Evolutionary conservation across 2,797 vertebrate genomes (phyloP).

Genomic region (Numenius phaeopus): DNA sequence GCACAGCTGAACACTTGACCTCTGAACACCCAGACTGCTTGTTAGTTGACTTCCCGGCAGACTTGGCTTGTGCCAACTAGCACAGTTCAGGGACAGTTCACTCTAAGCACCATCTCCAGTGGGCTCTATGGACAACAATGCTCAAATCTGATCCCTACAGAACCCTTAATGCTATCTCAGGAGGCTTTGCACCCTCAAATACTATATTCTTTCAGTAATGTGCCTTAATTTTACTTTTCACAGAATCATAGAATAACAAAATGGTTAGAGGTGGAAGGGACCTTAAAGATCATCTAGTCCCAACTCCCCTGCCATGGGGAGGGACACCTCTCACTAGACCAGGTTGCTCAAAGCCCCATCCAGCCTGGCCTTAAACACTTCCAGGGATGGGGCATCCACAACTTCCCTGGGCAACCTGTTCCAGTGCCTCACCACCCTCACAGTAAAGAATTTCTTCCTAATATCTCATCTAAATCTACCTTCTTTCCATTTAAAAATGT

Average conservation of each 20-base stretch:
- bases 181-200: neutral
- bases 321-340: neutral
- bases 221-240: neutral
- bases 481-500: neutral
- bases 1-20: neutral
- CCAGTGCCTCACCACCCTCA: too few species aligned
- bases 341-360: neutral
- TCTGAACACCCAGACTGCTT: neutral
- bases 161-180: neutral
- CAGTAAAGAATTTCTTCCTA: neutral
- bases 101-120: neutral
- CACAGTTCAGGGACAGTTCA: neutral
- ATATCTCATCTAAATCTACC: neutral
- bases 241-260: neutral
- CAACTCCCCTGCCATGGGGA: neutral
- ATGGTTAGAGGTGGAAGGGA: neutral
- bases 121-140: neutral
- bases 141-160: neutral
- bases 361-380: neutral
- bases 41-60: neutral
- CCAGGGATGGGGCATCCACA: neutral
- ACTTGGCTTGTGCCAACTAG: neutral
- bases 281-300: neutral
- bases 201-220: neutral
- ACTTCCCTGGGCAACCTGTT: neutral